Conservation (phyloP, 92 coral and sea anemone genomes). For the Epizoanthus stellaris region DNA sequence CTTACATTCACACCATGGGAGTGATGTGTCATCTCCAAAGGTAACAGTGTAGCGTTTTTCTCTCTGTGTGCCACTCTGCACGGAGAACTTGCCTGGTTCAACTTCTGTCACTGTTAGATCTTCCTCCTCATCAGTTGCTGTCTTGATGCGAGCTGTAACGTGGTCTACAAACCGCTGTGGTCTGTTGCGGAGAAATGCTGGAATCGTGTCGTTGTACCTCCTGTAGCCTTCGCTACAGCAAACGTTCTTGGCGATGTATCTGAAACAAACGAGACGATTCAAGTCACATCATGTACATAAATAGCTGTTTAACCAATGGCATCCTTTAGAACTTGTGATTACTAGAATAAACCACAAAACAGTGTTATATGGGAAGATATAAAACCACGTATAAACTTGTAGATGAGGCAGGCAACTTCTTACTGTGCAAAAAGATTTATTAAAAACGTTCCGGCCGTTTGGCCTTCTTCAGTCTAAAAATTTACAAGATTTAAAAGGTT, state of each 20-base stretch:
- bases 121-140: background rate
- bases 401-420: no score
- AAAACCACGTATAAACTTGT: no score
- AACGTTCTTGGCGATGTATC: conserved; percentile 38
- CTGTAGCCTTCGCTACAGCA: conserved; percentile 40
- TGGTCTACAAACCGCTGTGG: conserved; percentile 33
- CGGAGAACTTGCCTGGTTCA: conserved; percentile 23
- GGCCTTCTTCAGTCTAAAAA: no score
- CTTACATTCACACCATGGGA: conserved; percentile 44
- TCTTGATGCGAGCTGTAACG: background rate
- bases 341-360: background rate
- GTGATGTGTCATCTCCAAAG: conserved; percentile 33
- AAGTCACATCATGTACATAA: no score
- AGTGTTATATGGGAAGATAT: background rate
- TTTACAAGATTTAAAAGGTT: no score
- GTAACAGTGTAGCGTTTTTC: conserved; percentile 24
- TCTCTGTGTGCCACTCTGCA: conserved; percentile 7
- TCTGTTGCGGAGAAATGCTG: conserved; percentile 35
- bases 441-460: no score
- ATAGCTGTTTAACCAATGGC: no score
- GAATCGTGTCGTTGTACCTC: conserved; percentile 36
- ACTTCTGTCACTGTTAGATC: background rate
- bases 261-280: background rate
- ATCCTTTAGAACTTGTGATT: no score
- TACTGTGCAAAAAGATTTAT: no score